Evolutionary conservation across 2,113 vertebrate species (phyloP).

Genomic region (Chionis minor): DNA sequence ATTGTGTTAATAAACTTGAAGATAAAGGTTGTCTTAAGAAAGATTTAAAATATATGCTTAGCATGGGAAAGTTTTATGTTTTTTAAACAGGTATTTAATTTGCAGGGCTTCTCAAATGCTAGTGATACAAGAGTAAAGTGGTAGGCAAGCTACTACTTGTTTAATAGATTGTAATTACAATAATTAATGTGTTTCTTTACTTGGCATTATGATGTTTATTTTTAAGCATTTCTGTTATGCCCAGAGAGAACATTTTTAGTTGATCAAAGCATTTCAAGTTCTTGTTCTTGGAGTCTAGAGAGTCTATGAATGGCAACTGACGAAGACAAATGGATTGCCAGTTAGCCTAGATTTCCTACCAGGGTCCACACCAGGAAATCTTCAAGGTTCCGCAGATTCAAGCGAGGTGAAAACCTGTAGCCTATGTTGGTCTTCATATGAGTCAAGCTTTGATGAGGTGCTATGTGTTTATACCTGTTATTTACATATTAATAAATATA

Average conservation of each 20-base stretch:
- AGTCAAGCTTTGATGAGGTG: neutral
- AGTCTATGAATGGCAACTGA: neutral
- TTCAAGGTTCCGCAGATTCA: neutral
- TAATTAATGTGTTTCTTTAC: neutral
- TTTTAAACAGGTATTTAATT: neutral
- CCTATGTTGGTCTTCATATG: fast-evolving
- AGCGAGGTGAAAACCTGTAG: neutral
- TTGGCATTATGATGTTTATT: neutral
- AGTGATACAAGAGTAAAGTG: neutral
- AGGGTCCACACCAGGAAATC: neutral
- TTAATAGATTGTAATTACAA: neutral
- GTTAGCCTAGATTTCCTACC: neutral
- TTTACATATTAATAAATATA: neutral
- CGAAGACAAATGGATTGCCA: neutral
- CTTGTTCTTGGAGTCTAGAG: neutral
- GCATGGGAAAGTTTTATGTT: neutral
- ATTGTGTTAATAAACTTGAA: neutral
- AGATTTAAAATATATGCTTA: neutral
- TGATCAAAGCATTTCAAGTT: neutral
- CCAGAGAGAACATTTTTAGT: neutral
- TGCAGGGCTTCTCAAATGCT: neutral
- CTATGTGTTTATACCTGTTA: fast-evolving
- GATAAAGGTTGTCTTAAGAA: neutral
- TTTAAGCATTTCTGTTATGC: neutral
- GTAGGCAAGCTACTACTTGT: neutral